Evolutionary conservation across 2,797 vertebrate species (phyloP), one percentile per base, ranked within the genome.

Genomic region (Taeniopygia guttata): DNA sequence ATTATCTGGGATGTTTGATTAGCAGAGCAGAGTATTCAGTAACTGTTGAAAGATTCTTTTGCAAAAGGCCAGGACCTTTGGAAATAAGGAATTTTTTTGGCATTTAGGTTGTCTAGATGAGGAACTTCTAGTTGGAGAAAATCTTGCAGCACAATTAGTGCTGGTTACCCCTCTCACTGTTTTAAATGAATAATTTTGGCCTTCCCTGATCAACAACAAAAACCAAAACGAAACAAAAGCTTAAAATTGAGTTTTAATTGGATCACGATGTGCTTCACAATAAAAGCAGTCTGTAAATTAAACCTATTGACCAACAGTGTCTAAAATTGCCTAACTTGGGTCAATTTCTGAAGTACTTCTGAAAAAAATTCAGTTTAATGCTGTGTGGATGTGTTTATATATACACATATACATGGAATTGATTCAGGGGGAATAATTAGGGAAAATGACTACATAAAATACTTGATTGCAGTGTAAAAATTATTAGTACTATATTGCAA

Each of bases 31-130:
- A 55, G 55, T n/a, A 34, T 51, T 82, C 2, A 0, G 6, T 48
- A 36, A 7, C 23, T 58, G 6, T 40, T 81, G n/a, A 46, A 68
- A 68, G 27, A 48, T 43, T 48, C 3, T 7, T n/a, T 52, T 93
- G 19, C 27, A 29, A 19, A 87, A 77, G 34, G 20, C 36, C 20
- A 30, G 23, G 48, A 38, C 2, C 13, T 82, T 46, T 67, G 20
- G 21, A 13, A 64, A n/a, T 32, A 9, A 51, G 26, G 34, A 32
- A 3, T 0, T 2, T 45, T 56, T 66, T 2, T 1, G 26, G 16
- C 29, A 11, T 43, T 62, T 43, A 8, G 3, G 3, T 78, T 72
- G 54, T 62, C 52, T 42, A 15, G 11, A 20, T 29, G 26, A 54
- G 32, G n/a, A 81, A 30, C 25, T 46, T 51, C 9, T 10, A 16